Evolutionary conservation across 1,140 invertebrate genomes (phyloP).

Genomic region (Meloidogyne hapla): DNA sequence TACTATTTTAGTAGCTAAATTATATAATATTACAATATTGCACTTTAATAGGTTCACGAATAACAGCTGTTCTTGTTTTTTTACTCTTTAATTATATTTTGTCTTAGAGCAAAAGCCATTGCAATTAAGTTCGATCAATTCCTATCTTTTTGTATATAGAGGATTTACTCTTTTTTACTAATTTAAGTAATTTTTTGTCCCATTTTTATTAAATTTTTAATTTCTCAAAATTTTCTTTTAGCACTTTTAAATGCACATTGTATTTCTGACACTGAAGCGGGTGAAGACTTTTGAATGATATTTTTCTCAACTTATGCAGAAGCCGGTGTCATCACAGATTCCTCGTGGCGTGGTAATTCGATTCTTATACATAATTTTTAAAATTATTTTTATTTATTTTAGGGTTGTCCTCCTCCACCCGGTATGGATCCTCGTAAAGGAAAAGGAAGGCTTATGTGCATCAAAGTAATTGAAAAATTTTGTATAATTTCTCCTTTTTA

Average conservation of each 20-base stretch:
- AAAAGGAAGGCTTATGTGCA: slow-evolving; percentile 62
- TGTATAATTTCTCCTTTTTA: neutral
- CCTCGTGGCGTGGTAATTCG: slow-evolving; percentile 31
- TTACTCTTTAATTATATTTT: neutral
- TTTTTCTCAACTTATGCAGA: slow-evolving; percentile 31
- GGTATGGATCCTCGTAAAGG: slow-evolving; percentile 59
- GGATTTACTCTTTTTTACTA: neutral
- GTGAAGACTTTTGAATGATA: neutral
- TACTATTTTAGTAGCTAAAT: too few relatives aligned
- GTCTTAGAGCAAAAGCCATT: neutral
- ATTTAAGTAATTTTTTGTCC: too few relatives aligned
- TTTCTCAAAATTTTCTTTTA: neutral
- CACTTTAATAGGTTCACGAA: neutral
- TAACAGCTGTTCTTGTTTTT: neutral
- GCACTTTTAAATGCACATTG: neutral
- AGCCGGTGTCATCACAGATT: slow-evolving; percentile 39
- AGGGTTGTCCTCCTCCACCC: slow-evolving; percentile 56
- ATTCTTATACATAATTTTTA: neutral
- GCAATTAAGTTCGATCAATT: neutral
- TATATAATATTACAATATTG: neutral
- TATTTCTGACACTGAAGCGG: neutral
- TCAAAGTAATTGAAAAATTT: slow-evolving; percentile 42
- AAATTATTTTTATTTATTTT: neutral
- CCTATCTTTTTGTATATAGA: neutral
- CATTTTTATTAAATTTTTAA: too few relatives aligned